phyloP scores from a whole-genome alignment of 2,797 vertebrate species.

The Holocentrus rufus region DNA sequence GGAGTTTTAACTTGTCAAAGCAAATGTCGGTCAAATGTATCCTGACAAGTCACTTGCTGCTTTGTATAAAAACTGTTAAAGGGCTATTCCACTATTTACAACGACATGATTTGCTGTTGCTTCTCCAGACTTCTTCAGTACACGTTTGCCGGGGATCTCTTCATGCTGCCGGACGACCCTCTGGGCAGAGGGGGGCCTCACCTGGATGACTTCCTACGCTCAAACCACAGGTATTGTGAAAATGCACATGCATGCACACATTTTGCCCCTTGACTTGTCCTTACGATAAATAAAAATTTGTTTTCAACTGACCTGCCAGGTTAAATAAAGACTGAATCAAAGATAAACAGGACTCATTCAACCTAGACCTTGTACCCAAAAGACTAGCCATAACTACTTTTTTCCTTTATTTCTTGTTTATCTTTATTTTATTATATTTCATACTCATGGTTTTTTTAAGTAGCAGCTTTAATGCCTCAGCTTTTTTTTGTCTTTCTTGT shows the following conservation, averaged over 20 bases:
- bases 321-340: too few species aligned
- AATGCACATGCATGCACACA: background rate
- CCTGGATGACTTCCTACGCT: constrained; percentile 85
- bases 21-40: too few species aligned
- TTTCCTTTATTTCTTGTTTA: background rate
- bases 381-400: background rate
- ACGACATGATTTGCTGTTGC: background rate
- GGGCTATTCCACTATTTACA: background rate
- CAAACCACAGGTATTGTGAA: constrained; percentile 77
- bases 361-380: too few species aligned
- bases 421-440: background rate
- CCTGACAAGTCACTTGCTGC: background rate
- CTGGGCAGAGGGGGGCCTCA: constrained; percentile 89
- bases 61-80: background rate
- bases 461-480: too few species aligned
- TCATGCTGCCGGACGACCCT: constrained; percentile 94
- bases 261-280: too few species aligned
- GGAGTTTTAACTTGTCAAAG: too few species aligned
- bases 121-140: constrained; percentile 87
- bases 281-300: too few species aligned
- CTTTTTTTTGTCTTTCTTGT: background rate
- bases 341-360: too few species aligned
- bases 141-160: constrained; percentile 89
- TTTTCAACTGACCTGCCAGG: too few species aligned
- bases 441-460: background rate